These are phyloP conservation scores for Tethea ocularis DNA, from an alignment of 2,888 invertebrate species.

Conservation along the genomic window DNA sequence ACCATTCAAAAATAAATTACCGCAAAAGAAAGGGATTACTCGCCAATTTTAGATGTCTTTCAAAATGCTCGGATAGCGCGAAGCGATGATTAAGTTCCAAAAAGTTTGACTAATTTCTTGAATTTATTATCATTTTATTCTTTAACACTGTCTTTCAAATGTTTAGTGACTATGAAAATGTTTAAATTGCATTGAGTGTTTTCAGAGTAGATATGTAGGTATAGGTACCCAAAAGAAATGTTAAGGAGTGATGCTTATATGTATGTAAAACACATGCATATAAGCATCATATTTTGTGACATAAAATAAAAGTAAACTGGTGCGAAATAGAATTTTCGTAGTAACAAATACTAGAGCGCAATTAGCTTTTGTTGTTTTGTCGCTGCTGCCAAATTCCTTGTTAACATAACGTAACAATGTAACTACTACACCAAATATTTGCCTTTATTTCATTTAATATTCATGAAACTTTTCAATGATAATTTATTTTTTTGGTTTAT, in stretches of 20 bases:
- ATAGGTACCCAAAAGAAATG: conserved; percentile 16
- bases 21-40: conserved; percentile 53
- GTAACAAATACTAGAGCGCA: background rate
- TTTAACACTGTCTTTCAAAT: conserved; percentile 22
- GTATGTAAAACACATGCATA: too few relatives aligned
- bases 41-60: conserved; percentile 53
- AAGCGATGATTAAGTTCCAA: conserved; percentile 49
- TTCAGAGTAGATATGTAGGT: too few relatives aligned
- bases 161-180: conserved; percentile 39
- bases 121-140: conserved; percentile 48
- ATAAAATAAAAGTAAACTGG: background rate
- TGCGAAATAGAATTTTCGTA: background rate
- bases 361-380: conserved; percentile 1
- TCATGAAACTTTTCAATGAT: background rate
- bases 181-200: conserved; percentile 19
- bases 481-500: background rate
- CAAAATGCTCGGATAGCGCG: conserved; percentile 45
- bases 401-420: background rate
- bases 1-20: conserved; percentile 51
- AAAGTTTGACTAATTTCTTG: conserved; percentile 50
- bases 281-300: too few relatives aligned
- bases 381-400: conserved; percentile 2
- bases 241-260: conserved; percentile 8
- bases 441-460: background rate
- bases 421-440: background rate